These are phyloP conservation scores for Corythoichthys intestinalis DNA, from an alignment of 2,113 vertebrate species.

Conservation along the genomic window DNA sequence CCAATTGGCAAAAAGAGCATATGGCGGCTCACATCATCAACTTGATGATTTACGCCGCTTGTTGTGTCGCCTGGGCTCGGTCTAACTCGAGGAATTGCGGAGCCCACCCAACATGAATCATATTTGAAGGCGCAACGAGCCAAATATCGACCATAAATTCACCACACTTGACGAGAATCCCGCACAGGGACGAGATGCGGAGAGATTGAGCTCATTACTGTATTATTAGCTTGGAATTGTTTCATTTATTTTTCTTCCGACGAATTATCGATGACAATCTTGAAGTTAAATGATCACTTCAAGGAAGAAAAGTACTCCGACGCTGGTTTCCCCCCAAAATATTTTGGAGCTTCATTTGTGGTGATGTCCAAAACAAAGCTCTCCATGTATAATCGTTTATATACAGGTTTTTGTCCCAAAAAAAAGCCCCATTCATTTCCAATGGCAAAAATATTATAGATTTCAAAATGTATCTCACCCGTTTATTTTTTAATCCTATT, in stretches of 20 bases:
- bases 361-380: too few relatives aligned
- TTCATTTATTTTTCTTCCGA: neutral
- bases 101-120: constrained; percentile 11
- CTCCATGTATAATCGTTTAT: too few relatives aligned
- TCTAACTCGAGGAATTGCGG: neutral
- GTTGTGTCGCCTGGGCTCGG: neutral
- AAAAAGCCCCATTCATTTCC: too few relatives aligned
- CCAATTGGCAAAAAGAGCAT: neutral
- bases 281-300: too few relatives aligned
- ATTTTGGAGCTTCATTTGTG: too few relatives aligned
- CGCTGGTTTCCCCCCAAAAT: too few relatives aligned
- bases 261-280: neutral
- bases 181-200: constrained; percentile 22
- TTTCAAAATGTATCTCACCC: too few relatives aligned
- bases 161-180: constrained; percentile 15
- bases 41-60: neutral
- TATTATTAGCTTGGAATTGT: neutral
- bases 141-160: constrained; percentile 14
- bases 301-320: too few relatives aligned
- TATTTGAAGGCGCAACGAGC: neutral
- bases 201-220: constrained; percentile 32
- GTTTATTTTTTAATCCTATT: too few relatives aligned
- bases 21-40: neutral
- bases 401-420: too few relatives aligned
- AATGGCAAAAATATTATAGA: too few relatives aligned